Evolutionary conservation across 2,797 vertebrate genomes (phyloP).

Genomic region (Huso huso): DNA sequence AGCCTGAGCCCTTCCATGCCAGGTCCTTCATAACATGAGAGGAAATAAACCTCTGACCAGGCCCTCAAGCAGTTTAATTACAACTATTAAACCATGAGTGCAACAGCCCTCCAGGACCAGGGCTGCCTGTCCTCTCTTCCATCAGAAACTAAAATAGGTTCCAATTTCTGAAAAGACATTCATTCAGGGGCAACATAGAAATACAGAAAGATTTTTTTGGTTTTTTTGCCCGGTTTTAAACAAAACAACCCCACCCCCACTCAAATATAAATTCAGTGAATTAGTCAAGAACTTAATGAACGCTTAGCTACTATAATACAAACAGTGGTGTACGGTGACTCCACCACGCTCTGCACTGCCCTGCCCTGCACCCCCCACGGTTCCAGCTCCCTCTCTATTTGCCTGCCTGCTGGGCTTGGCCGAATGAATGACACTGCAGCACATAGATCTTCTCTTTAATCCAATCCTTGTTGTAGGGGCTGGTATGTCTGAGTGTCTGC

Average conservation of each 20-base stretch:
- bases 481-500: constrained; percentile 95
- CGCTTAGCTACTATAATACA: constrained; percentile 4
- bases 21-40: too few relatives aligned
- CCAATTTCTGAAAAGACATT: constrained; percentile 11
- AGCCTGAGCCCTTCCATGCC: too few relatives aligned
- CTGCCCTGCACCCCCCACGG: too few relatives aligned
- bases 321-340: background rate
- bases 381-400: constrained; percentile 52
- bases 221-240: too few relatives aligned
- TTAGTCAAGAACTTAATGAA: background rate
- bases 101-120: too few relatives aligned
- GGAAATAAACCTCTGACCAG: too few relatives aligned
- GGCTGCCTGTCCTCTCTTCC: too few relatives aligned
- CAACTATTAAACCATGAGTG: too few relatives aligned
- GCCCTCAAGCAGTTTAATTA: too few relatives aligned
- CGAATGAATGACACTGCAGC: constrained; percentile 80
- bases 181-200: constrained; percentile 9
- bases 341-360: background rate
- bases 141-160: background rate
- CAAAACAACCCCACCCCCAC: constrained; percentile 3
- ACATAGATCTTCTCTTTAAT: constrained; percentile 98
- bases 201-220: too few relatives aligned
- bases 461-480: constrained; percentile 94
- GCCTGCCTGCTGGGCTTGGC: constrained; percentile 88
- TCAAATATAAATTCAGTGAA: constrained; percentile 3